Conservation (phyloP, 2,113 vertebrate species). For the Camarhynchus parvulus region DNA sequence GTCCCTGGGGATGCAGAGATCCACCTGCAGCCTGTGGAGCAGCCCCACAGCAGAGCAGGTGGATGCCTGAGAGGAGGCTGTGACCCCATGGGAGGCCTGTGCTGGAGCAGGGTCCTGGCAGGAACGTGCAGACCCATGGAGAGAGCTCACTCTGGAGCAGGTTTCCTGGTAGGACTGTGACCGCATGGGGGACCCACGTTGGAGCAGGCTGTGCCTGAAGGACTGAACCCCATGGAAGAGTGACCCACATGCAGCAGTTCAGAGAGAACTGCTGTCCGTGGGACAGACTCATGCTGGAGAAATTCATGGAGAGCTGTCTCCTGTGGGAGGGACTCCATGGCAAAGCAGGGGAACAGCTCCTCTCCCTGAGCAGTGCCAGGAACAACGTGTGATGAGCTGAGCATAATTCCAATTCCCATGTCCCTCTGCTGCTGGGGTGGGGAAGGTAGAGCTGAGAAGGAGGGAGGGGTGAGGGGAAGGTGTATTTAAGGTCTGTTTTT, state of each 20-base stretch:
- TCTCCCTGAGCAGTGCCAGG: background rate
- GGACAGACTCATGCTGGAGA: background rate
- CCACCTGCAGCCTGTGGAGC: background rate
- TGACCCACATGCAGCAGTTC: background rate
- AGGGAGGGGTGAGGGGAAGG: background rate
- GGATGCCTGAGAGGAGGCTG: background rate
- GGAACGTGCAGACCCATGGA: background rate
- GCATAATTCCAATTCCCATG: background rate
- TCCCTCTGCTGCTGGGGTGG: background rate
- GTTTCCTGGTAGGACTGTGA: background rate
- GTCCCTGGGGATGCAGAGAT: background rate
- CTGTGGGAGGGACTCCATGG: background rate
- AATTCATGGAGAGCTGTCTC: background rate
- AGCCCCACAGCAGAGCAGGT: background rate
- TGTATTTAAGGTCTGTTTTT: background rate
- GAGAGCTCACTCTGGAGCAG: background rate
- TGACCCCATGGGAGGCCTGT: background rate
- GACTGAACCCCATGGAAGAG: background rate
- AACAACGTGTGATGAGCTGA: background rate
- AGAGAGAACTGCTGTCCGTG: background rate
- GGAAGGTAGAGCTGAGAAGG: background rate
- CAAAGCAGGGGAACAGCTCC: background rate
- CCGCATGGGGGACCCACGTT: accelerated
- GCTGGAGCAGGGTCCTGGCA: background rate
- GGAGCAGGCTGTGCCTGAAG: background rate